Evolutionary conservation across 2,797 vertebrate genomes (phyloP).

Genomic region (Emys orbicularis): DNA sequence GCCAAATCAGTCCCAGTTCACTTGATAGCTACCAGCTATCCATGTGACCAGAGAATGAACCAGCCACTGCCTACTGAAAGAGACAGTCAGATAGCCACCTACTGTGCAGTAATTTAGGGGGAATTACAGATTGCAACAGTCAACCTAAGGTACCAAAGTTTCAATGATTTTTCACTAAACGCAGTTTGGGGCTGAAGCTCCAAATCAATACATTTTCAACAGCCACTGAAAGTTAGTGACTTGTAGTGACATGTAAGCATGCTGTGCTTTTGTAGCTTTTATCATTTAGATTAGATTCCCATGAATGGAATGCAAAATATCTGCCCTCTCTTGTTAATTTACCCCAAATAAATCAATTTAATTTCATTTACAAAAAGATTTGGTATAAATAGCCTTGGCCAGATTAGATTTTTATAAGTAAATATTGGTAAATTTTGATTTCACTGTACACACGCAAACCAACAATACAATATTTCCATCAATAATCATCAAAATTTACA

Average conservation of each 20-base stretch:
- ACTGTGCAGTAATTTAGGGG: background rate
- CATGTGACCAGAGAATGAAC: background rate
- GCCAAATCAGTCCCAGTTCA: background rate
- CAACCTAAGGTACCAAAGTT: background rate
- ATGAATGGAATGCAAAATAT: constrained; percentile 4
- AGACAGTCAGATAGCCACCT: background rate
- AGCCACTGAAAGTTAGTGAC: constrained; percentile 25
- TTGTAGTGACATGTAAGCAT: background rate
- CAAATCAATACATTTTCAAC: constrained; percentile 37
- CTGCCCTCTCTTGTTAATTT: constrained; percentile 21
- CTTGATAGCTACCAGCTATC: background rate
- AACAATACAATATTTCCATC: no score
- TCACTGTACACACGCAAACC: background rate
- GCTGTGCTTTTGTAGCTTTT: constrained; percentile 36
- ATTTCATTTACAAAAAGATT: background rate
- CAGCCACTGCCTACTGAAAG: background rate
- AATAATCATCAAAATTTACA: background rate
- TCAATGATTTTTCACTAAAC: constrained; percentile 7
- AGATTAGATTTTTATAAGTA: background rate
- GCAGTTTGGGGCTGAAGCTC: background rate
- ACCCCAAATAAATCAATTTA: background rate
- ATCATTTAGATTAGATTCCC: constrained; percentile 34
- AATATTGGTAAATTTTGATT: background rate
- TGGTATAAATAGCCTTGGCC: background rate
- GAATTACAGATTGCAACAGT: background rate